These are phyloP conservation scores for Rhabditoides inermis DNA, from an alignment of 2,888 invertebrate species.

Conservation along the genomic window DNA sequence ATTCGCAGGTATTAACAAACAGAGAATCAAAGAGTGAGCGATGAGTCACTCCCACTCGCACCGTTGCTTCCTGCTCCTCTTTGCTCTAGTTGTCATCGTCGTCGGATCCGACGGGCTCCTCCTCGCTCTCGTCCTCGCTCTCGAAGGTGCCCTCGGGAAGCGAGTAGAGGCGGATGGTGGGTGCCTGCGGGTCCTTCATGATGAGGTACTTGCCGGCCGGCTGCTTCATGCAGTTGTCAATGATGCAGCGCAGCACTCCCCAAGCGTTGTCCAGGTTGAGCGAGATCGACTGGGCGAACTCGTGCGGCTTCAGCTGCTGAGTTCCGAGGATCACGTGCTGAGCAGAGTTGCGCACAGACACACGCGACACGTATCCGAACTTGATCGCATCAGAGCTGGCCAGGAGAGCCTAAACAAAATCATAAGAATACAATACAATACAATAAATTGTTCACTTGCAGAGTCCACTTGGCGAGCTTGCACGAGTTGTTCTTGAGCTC, in stretches of 20 bases:
- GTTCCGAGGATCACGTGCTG: slow-evolving; percentile 62
- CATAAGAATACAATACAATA: background rate
- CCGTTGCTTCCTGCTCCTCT: too few species aligned
- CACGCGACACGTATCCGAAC: slow-evolving; percentile 95
- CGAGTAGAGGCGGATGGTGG: slow-evolving; percentile 89
- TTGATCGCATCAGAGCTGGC: slow-evolving; percentile 95
- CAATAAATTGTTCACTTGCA: slow-evolving; percentile 53
- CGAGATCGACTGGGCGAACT: slow-evolving; percentile 96
- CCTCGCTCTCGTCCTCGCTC: slow-evolving; percentile 76
- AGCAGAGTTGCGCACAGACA: slow-evolving; percentile 82
- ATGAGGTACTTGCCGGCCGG: slow-evolving; percentile 46
- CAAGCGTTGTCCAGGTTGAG: slow-evolving; percentile 98
- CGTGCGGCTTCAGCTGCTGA: slow-evolving; percentile 93
- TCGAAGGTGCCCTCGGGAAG: slow-evolving; percentile 98
- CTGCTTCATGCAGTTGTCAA: slow-evolving; percentile 61
- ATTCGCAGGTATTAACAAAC: too few species aligned
- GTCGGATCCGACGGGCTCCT: slow-evolving; percentile 71
- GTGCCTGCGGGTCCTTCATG: slow-evolving; percentile 57
- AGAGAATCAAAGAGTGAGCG: too few species aligned
- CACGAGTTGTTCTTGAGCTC: slow-evolving; percentile 98
- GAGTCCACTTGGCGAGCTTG: slow-evolving; percentile 98
- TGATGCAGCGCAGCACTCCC: slow-evolving; percentile 88
- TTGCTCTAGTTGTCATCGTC: too few species aligned
- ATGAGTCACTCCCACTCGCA: too few species aligned
- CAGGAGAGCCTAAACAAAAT: slow-evolving; percentile 63